Percentiles rank a stretch among this genome's conserved stretches.
Conservation (phyloP, 2,797 vertebrate species). For the Ispidina picta region DNA sequence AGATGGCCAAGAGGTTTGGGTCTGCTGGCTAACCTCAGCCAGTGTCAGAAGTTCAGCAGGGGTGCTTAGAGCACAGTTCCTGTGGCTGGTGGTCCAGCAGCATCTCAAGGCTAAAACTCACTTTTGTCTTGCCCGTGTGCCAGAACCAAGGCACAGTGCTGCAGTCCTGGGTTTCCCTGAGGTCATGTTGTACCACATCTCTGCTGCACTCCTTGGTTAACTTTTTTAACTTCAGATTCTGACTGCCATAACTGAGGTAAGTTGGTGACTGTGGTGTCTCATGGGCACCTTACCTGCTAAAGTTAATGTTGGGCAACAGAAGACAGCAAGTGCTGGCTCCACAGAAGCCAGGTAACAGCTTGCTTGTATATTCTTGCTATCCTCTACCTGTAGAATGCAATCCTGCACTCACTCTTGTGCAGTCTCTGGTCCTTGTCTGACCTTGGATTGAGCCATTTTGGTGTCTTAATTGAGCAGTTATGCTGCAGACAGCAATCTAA, state of each 20-base stretch:
- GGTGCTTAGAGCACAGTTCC: neutral
- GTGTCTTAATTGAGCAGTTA: neutral
- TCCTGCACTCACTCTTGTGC: neutral
- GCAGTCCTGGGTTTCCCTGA: neutral
- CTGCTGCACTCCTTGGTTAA: neutral
- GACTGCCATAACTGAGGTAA: fast-evolving
- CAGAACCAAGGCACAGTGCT: neutral
- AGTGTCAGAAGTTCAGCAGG: neutral
- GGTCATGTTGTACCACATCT: neutral
- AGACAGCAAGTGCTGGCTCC: neutral
- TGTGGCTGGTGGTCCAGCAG: neutral
- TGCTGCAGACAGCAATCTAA: neutral
- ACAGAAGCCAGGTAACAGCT: neutral
- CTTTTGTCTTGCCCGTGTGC: neutral
- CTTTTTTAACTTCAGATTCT: neutral
- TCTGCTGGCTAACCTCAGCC: neutral
- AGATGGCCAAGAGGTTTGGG: neutral
- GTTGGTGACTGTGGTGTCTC: fast-evolving
- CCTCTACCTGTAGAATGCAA: neutral
- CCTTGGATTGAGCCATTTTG: slow-evolving; percentile 14
- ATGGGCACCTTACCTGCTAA: neutral
- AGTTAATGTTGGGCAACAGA: neutral
- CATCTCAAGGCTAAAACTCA: neutral
- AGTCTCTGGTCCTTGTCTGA: neutral
- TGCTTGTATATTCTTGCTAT: neutral